phyloP scores from a whole-genome alignment of 2,113 vertebrate genomes.

The Cephalopholis sonnerati region DNA sequence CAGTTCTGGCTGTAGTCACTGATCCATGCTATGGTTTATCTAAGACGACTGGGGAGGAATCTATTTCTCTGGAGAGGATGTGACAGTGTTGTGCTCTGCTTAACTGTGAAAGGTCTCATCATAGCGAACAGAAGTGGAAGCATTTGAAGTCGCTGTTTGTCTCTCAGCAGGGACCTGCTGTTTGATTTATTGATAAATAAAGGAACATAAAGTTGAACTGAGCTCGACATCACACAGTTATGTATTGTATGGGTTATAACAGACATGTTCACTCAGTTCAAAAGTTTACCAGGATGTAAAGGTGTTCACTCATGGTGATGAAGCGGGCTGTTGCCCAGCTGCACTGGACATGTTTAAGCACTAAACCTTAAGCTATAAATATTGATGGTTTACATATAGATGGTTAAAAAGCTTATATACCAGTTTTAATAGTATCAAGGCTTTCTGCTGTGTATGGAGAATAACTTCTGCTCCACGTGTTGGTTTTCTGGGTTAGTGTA shows the following conservation, averaged over 20 bases:
- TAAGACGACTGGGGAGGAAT: constrained; percentile 14
- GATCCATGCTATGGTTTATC: constrained; percentile 37
- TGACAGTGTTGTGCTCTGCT: constrained; percentile 21
- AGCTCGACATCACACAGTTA: neutral
- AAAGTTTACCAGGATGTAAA: constrained; percentile 13
- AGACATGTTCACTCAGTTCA: neutral
- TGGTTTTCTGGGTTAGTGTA: constrained; percentile 17
- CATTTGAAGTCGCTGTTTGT: constrained; percentile 1
- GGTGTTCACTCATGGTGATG: constrained; percentile 7
- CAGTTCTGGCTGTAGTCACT: neutral
- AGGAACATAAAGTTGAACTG: neutral
- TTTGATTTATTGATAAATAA: constrained; percentile 17
- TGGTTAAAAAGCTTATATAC: constrained; percentile 4
- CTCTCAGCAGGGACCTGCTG: neutral
- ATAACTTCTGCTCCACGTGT: constrained; percentile 12
- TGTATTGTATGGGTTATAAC: neutral
- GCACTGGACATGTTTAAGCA: neutral
- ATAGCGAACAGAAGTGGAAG: neutral
- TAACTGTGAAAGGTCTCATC: constrained; percentile 19
- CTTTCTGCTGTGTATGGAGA: neutral
- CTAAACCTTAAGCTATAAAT: constrained; percentile 28
- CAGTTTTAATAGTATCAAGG: neutral
- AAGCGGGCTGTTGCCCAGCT: neutral
- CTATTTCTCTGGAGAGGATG: constrained; percentile 10
- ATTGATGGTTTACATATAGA: constrained; percentile 37